These are phyloP conservation scores for Carcinoscorpius rotundicauda DNA, from an alignment of 1,140 invertebrate species.

Conservation along the genomic window DNA sequence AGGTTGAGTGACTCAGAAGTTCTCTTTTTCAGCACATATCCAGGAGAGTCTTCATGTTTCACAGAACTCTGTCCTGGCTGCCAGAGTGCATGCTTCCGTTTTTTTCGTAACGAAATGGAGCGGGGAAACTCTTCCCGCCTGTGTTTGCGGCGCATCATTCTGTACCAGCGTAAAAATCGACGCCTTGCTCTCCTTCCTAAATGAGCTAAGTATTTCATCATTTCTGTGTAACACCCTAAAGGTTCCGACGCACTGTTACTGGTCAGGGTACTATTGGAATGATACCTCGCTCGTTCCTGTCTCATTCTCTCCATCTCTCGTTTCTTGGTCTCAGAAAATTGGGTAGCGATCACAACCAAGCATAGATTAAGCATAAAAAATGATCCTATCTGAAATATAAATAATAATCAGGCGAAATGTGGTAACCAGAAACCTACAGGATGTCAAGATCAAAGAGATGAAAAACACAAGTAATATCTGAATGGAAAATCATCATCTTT, in stretches of 20 bases:
- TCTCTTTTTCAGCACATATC: no score
- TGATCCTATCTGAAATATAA: slow-evolving; percentile 80
- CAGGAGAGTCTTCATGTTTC: background rate
- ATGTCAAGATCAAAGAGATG: no score
- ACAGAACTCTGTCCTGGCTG: slow-evolving; percentile 13
- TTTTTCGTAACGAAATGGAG: slow-evolving; percentile 7
- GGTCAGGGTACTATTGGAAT: slow-evolving; percentile 84
- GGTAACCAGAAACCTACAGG: no score
- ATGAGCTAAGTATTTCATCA: slow-evolving; percentile 91
- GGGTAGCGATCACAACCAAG: slow-evolving; percentile 98
- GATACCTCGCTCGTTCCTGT: slow-evolving; percentile 71
- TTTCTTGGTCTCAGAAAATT: slow-evolving; percentile 99
- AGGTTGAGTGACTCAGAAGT: no score
- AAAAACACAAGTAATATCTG: no score
- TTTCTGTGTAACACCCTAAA: slow-evolving; percentile 86
- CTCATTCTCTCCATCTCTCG: slow-evolving; percentile 98
- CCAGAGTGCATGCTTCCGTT: slow-evolving; percentile 1
- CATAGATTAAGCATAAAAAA: slow-evolving; percentile 99
- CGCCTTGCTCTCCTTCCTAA: slow-evolving; percentile 71
- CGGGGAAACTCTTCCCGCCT: slow-evolving; percentile 1
- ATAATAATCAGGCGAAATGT: no score
- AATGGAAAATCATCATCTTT: no score
- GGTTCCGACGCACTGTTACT: slow-evolving; percentile 83
- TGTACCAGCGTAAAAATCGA: slow-evolving; percentile 66
- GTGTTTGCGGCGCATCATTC: slow-evolving; percentile 42